phyloP scores from a whole-genome alignment of 2,797 vertebrate genomes.

The Cynodonichthys magdalenae region DNA sequence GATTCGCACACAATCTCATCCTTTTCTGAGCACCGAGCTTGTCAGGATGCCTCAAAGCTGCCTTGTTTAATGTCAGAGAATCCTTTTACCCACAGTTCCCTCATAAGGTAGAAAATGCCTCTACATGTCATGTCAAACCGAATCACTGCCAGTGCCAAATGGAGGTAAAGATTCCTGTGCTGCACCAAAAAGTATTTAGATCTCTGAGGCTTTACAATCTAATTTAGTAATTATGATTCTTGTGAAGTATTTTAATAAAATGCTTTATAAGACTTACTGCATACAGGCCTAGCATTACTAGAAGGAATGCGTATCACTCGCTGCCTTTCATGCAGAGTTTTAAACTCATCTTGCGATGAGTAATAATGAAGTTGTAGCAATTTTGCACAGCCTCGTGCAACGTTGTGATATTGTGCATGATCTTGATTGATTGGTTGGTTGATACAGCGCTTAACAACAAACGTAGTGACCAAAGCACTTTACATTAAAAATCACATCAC shows the following conservation, averaged over 20 bases:
- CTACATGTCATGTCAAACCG: constrained; percentile 43
- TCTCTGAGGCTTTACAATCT: constrained; percentile 20
- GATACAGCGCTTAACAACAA: too few relatives aligned
- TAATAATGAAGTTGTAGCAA: too few relatives aligned
- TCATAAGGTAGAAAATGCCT: constrained; percentile 55
- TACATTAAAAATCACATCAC: too few relatives aligned
- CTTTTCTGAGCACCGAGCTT: constrained; percentile 35
- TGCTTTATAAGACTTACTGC: neutral
- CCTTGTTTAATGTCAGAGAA: constrained; percentile 54
- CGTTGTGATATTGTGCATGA: too few relatives aligned
- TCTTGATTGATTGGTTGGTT: too few relatives aligned
- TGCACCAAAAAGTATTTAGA: constrained; percentile 38
- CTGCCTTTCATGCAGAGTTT: too few relatives aligned
- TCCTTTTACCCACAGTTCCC: constrained; percentile 25
- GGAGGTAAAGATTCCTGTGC: constrained; percentile 29
- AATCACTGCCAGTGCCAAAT: constrained; percentile 27
- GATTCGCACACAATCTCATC: constrained; percentile 61
- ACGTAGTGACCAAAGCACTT: too few relatives aligned
- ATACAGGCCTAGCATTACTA: too few relatives aligned
- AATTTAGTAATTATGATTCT: constrained; percentile 20
- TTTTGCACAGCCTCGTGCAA: too few relatives aligned
- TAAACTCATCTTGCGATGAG: too few relatives aligned
- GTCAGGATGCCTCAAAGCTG: constrained; percentile 44
- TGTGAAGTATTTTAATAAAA: neutral
- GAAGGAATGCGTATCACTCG: too few relatives aligned